Percentiles rank a stretch among this genome's conserved stretches.
phyloP scores from a whole-genome alignment of 2,888 invertebrate genomes.

The Trissoscelio sp. region DNA sequence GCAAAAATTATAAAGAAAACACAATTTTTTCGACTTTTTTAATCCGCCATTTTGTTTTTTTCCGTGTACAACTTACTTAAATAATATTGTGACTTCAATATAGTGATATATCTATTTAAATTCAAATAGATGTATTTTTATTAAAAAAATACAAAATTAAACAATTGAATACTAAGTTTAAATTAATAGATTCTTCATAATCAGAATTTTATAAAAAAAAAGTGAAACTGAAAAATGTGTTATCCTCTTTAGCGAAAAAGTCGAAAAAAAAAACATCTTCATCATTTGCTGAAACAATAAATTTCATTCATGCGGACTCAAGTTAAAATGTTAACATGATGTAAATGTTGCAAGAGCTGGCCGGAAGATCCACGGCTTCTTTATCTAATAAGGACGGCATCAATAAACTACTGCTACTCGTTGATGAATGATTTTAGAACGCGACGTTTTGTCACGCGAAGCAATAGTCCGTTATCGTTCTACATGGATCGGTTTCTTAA shows the following conservation, averaged over 20 bases:
- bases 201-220: not conserved
- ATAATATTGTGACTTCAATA: no score
- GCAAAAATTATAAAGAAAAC: no score
- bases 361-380: slow-evolving; percentile 39
- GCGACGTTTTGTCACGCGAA: slow-evolving; percentile 1
- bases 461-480: slow-evolving; percentile 28
- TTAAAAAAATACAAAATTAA: no score
- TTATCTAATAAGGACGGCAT: slow-evolving; percentile 63
- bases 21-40: no score
- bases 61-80: no score
- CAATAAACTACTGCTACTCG: slow-evolving; percentile 44
- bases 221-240: slow-evolving; percentile 13
- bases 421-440: slow-evolving; percentile 42
- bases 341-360: slow-evolving; percentile 44
- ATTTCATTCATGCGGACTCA: slow-evolving; percentile 45
- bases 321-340: slow-evolving; percentile 40
- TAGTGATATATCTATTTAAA: no score
- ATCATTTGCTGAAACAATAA: slow-evolving; percentile 48
- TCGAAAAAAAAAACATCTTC: slow-evolving; percentile 12
- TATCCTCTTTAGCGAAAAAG: slow-evolving; percentile 20
- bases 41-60: no score
- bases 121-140: no score
- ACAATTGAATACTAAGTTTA: no score
- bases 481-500: not conserved
- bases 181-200: not conserved